Evolutionary conservation across 1,140 invertebrate species (phyloP).

Genomic region (Caenorhabditis latens): DNA sequence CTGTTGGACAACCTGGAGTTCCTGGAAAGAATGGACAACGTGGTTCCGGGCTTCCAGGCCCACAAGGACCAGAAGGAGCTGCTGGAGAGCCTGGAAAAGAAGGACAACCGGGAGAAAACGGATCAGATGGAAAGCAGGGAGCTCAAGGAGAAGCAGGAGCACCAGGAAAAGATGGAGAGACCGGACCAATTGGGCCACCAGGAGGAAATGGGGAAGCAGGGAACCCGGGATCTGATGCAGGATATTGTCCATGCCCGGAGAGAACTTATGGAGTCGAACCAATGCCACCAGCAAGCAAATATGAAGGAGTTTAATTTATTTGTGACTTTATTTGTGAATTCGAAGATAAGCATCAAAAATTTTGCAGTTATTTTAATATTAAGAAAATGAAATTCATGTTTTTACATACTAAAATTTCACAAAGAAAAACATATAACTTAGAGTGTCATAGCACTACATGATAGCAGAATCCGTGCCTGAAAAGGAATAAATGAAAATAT

Average conservation of each 20-base stretch:
- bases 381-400: no score
- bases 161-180: background rate
- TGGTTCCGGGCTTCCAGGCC: background rate
- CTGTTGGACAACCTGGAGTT: background rate
- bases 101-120: conserved; percentile 21
- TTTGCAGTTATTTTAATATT: no score
- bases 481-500: no score
- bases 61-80: background rate
- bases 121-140: conserved; percentile 33
- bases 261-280: conserved; percentile 10
- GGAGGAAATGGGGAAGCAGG: background rate
- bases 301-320: background rate
- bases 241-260: conserved; percentile 25
- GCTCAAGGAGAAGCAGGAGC: background rate
- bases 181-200: background rate
- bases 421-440: no score
- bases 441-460: no score
- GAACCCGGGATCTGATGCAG: background rate
- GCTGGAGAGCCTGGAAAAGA: conserved; percentile 24
- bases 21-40: conserved; percentile 43
- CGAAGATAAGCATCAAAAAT: no score
- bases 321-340: background rate
- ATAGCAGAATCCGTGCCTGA: no score
- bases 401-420: no score
- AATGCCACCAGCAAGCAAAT: conserved; percentile 13